Base-by-base conservation (phyloP, 2,113 vertebrate species). In the Bubo blakistoni region DNA sequence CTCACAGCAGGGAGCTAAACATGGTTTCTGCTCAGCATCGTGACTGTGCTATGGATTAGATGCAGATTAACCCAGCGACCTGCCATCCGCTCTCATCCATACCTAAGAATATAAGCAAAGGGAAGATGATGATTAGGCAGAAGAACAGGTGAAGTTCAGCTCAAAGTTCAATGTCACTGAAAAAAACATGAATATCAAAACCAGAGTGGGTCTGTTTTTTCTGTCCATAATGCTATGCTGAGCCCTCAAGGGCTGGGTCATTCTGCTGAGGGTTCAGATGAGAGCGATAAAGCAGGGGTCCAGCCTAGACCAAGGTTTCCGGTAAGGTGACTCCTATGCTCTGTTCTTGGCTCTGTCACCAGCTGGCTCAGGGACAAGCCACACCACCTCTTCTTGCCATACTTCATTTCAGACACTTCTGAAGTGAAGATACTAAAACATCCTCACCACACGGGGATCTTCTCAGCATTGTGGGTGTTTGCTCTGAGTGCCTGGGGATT, bases 11-110 rank as follows among this genome's bases (percentile, higher is more conserved):
- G 88, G 80, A 93, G 79, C 59, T 88, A 86, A 96, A 81, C 66
- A 40, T 3, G 52, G 14, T 38, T 88, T 62, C 76, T 95, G 78
- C 71, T 92, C 81, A 63, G 76, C 55, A 24, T 59, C 25, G 29
- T 95, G 94, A 62, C 88, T 79, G 63, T 81, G 88, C 70, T 95
- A n/a, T 40, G 92, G 96, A 97, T 96, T 96, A 96, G 91, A 91
- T 59, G 88, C 63, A 92, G 91, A 96, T 94, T 95, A 96, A 93
- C 88, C 90, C 82, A 95, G 88, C 4, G 32, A 93, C 91, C 92
- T 95, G 72, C 66, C 73, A 69, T 83, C 95, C 47, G 4, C 90
- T 96, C 63, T 95, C 85, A 86, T 57, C 83, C 76, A 17, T 51
- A 42, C 54, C 85, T 93, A 94, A 89, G 82, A 54, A 72, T 52